Conservation (phyloP, 2,888 invertebrate species). For the Eupithecia subumbrata region DNA sequence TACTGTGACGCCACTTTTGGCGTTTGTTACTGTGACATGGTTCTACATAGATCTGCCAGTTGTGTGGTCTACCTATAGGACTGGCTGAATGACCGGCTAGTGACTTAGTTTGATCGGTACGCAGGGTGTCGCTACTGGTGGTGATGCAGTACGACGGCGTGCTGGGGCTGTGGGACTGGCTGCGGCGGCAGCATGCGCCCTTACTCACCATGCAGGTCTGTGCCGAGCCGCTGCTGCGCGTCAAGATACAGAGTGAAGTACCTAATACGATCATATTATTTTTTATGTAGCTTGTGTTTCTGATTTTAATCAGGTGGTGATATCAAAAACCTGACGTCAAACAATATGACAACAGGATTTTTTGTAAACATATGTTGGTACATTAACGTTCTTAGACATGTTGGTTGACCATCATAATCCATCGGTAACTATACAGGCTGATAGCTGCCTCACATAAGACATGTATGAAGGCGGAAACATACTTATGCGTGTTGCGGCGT, state of each 20-base stretch:
- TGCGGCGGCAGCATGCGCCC: slow-evolving; percentile 92
- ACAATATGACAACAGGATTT: too few species aligned
- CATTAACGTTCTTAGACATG: too few species aligned
- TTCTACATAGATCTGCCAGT: too few species aligned
- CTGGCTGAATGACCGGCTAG: background rate
- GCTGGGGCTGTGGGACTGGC: slow-evolving; percentile 94
- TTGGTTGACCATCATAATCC: too few species aligned
- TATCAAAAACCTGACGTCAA: too few species aligned
- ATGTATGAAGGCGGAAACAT: background rate
- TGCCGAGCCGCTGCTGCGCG: slow-evolving; percentile 77
- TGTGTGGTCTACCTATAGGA: too few species aligned
- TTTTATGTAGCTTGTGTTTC: background rate
- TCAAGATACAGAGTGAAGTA: slow-evolving; percentile 68
- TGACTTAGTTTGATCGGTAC: background rate
- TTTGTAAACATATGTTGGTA: too few species aligned
- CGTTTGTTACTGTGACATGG: too few species aligned
- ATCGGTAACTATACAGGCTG: background rate
- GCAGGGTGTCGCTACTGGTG: slow-evolving; percentile 91
- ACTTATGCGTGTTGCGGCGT: too few species aligned
- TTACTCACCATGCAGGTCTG: slow-evolving; percentile 84
- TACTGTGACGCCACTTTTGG: too few species aligned
- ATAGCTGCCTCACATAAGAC: too few species aligned
- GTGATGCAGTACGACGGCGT: slow-evolving; percentile 87
- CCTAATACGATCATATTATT: background rate
- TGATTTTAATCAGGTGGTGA: too few species aligned